These are phyloP conservation scores for Phenganax stokvisi DNA, from an alignment of 92 coral and sea anemone species.

Conservation along the genomic window DNA sequence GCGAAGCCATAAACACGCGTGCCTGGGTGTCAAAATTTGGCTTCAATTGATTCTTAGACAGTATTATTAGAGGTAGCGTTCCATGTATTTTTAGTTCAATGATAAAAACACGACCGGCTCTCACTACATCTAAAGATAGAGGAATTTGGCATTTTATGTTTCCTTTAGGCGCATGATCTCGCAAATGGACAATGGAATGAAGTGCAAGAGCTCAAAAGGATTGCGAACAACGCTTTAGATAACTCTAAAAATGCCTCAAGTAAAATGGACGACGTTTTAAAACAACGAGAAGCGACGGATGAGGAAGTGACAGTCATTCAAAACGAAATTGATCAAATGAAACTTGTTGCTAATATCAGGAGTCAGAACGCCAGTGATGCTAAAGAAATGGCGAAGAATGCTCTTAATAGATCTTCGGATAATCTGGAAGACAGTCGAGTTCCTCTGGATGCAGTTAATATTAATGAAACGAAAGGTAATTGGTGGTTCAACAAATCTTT, in stretches of 20 bases:
- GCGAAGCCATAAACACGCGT: too few relatives aligned
- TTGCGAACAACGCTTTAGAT: slow-evolving; percentile 52
- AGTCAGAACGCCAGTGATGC: slow-evolving; percentile 52
- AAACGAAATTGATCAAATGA: slow-evolving; percentile 50
- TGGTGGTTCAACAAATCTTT: background rate
- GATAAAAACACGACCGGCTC: too few relatives aligned
- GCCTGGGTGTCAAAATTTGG: too few relatives aligned
- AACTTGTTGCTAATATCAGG: slow-evolving; percentile 49
- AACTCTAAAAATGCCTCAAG: slow-evolving; percentile 60
- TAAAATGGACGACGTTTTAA: slow-evolving; percentile 52
- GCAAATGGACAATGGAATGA: slow-evolving; percentile 72
- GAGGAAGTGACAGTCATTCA: slow-evolving; percentile 58
- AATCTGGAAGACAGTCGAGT: slow-evolving; percentile 56
- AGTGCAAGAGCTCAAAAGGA: slow-evolving; percentile 56
- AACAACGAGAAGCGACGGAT: slow-evolving; percentile 53
- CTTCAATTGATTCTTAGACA: too few relatives aligned
- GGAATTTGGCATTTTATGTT: background rate
- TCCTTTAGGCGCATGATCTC: slow-evolving; percentile 55
- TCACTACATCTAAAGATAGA: too few relatives aligned
- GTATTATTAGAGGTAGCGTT: too few relatives aligned
- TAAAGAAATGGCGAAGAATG: slow-evolving; percentile 47
- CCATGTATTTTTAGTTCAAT: too few relatives aligned
- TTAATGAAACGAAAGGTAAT: slow-evolving; percentile 56
- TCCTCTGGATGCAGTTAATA: slow-evolving; percentile 64
- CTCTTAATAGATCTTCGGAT: slow-evolving; percentile 57